phyloP scores from a whole-genome alignment of 2,888 invertebrate genomes.

The Netelia melanura region DNA sequence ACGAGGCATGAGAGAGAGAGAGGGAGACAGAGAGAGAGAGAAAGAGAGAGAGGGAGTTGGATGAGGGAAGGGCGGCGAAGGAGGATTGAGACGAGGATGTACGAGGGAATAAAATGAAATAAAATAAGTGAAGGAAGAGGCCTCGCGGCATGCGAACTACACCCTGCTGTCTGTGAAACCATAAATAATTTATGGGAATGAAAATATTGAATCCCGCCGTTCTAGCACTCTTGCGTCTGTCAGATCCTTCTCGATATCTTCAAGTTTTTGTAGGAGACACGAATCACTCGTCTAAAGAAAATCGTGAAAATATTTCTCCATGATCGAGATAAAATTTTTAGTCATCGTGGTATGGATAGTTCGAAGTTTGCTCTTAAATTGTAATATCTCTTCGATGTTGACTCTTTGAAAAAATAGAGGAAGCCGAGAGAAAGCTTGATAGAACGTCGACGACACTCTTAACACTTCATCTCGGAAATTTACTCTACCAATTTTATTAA shows the following conservation, averaged over 20 bases:
- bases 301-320: not conserved
- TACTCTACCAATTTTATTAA: too few relatives aligned
- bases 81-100: not conserved
- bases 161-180: slow-evolving; percentile 12
- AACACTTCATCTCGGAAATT: too few relatives aligned
- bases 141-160: not conserved
- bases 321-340: not conserved
- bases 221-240: not conserved
- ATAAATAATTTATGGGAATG: slow-evolving; percentile 50
- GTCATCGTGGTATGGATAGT: slow-evolving; percentile 54
- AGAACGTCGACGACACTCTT: too few relatives aligned
- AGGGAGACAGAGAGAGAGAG: not conserved
- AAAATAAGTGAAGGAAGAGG: slow-evolving; percentile 4
- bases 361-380: slow-evolving; percentile 76
- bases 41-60: too few relatives aligned
- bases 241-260: slow-evolving; percentile 33
- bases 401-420: slow-evolving; percentile 58
- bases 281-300: not conserved
- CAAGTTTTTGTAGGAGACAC: not conserved
- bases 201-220: slow-evolving; percentile 51
- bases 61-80: too few relatives aligned
- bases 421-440: too few relatives aligned
- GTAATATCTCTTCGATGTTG: slow-evolving; percentile 79
- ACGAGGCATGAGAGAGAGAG: not conserved
- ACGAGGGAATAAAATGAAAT: slow-evolving; percentile 31